Evolutionary conservation across 2,888 invertebrate species (phyloP), one percentile per base, ranked within the genome.

Genomic region (Nasonovia ribisnigri): DNA sequence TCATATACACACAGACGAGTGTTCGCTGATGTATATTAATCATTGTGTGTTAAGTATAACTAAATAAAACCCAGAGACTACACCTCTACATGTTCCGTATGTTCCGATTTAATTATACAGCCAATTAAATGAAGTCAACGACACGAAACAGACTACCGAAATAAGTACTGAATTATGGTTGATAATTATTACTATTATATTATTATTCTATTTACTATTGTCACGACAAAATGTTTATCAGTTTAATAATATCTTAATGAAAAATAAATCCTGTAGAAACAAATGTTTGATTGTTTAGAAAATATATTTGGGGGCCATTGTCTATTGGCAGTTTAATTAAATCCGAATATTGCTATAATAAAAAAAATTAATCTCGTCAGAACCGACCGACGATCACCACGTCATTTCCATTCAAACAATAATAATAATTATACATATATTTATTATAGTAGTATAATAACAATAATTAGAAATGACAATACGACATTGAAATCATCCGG

Each of bases 61-160:
- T 5, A 51, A 86, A 88, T 51, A 88, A 88, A 92, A 86, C 88
- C 5, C 24, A 42, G 24, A 36, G 88, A 88, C 29, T 36, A 88
- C 29, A 87, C 13, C 36, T 48, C 51, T 51, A 16, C 88, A 26
- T 1, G 8, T 57, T 10, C 60, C 36, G 43, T 26, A 48, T 36
- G 20, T 16, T 77, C 24, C 43, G 54, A 92, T 92, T 36, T 88
- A 92, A 88, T 92, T 88, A 92, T n/a, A 51, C 88, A 51, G 87
- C 11, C 48, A 77, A 77, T 88, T 77, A 77, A 43, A 29, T 43
- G 51, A 54, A 67, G 51, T 92, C 51, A 51, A 92, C n/a, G 48
- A 88, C 48, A 88, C 77, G 77, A 88, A 92, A 92, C 92, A 48
- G 67, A 88, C 92, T 92, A 51, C 88, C 6, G 67, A 92, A 57